phyloP scores from a whole-genome alignment of 2,113 vertebrate species.

The Megalops atlanticus region DNA sequence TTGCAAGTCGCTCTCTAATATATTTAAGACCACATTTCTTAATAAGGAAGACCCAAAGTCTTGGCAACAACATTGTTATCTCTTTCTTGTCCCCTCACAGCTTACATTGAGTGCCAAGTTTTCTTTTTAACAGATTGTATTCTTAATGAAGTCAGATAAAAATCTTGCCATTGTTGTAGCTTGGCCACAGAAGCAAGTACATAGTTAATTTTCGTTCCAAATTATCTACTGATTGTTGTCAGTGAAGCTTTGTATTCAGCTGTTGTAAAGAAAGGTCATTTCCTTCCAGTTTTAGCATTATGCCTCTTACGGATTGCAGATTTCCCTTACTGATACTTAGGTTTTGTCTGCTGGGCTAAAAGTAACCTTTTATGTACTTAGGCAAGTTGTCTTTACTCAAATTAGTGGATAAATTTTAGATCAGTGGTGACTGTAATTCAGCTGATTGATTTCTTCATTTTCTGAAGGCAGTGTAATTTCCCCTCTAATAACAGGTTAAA shows the following conservation, averaged over 20 bases:
- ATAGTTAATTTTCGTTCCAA: background rate
- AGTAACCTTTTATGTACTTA: background rate
- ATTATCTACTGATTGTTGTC: background rate
- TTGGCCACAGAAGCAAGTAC: background rate
- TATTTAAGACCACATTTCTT: background rate
- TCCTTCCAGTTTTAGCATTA: background rate
- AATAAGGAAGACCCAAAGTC: background rate
- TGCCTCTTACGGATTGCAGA: background rate
- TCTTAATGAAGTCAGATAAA: background rate
- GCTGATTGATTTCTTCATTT: slow-evolving; percentile 19
- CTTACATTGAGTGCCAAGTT: background rate
- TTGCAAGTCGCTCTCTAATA: background rate
- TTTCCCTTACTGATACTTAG: background rate
- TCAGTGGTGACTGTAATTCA: slow-evolving; percentile 2
- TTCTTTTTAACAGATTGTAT: background rate
- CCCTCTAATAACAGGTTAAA: slow-evolving; percentile 12
- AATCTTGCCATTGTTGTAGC: background rate
- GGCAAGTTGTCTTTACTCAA: background rate
- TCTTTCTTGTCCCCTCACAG: background rate
- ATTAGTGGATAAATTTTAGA: slow-evolving; percentile 1
- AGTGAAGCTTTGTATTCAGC: background rate
- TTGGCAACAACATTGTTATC: background rate
- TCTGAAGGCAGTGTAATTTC: slow-evolving; percentile 32
- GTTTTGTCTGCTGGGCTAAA: background rate
- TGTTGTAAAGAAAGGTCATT: background rate